Evolutionary conservation across 2,113 vertebrate species (phyloP).

Genomic region (Clarias batrachus): DNA sequence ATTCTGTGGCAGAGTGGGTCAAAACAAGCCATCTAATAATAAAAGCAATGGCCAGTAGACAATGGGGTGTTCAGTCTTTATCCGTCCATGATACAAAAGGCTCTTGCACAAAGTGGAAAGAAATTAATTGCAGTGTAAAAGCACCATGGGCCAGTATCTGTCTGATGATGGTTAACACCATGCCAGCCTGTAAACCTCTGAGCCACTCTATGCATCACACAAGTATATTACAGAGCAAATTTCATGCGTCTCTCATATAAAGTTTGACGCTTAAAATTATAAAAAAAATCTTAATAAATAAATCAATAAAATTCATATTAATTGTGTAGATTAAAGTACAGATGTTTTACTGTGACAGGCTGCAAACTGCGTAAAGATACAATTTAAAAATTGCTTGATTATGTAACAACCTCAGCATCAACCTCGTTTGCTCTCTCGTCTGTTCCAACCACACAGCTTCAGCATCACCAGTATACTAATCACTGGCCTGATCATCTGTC

Average conservation of each 20-base stretch:
- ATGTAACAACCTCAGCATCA: too few species aligned
- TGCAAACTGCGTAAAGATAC: too few species aligned
- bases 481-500: too few species aligned
- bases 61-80: background rate
- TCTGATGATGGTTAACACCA: background rate
- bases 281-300: background rate
- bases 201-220: background rate
- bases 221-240: background rate
- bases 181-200: background rate
- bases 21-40: background rate
- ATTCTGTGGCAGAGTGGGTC: background rate
- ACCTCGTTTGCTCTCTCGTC: too few species aligned
- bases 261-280: constrained; percentile 5
- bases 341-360: too few species aligned
- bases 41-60: background rate
- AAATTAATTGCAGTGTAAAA: constrained; percentile 12
- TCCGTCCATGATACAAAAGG: background rate
- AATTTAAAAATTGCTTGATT: too few species aligned
- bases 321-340: too few species aligned
- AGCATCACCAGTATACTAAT: too few species aligned
- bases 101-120: background rate
- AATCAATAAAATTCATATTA: too few species aligned
- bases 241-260: background rate
- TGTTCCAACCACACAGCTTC: too few species aligned
- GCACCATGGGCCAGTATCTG: constrained; percentile 6